phyloP scores from a whole-genome alignment of 92 coral and sea anemone genomes.

The Heliopora coerulea region DNA sequence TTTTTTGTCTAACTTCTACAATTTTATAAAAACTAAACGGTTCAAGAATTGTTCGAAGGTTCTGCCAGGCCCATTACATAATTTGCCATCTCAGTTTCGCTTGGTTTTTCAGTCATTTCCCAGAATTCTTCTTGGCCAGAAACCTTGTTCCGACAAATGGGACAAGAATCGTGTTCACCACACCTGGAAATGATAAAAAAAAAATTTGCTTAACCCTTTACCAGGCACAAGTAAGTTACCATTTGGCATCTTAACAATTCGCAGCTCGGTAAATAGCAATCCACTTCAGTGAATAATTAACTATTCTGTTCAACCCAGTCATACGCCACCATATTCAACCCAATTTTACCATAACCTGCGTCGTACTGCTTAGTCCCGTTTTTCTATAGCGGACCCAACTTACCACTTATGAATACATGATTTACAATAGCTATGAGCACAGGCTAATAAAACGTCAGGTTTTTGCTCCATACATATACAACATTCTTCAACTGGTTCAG shows the following conservation, averaged over 20 bases:
- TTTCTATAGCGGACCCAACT: no score
- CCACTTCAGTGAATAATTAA: no score
- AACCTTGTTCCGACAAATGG: conserved; percentile 37
- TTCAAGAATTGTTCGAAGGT: background rate
- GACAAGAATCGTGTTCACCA: conserved; percentile 31
- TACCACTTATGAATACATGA: conserved; percentile 30
- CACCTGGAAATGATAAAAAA: conserved; percentile 3
- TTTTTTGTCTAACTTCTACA: no score
- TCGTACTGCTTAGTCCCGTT: no score
- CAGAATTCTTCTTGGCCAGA: conserved; percentile 33
- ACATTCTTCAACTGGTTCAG: conserved; percentile 41
- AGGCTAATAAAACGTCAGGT: conserved; percentile 27
- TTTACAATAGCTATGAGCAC: conserved; percentile 41
- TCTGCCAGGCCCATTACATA: conserved; percentile 41
- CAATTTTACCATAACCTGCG: no score
- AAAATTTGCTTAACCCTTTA: no score
- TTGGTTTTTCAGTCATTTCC: conserved; percentile 37
- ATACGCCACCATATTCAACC: no score
- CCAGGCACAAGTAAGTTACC: no score
- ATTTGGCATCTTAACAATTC: no score
- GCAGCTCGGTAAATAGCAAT: no score
- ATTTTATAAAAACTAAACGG: no score
- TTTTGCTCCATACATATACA: conserved; percentile 42
- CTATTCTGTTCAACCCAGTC: no score
- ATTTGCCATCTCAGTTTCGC: conserved; percentile 38